Conservation (phyloP, 2,797 vertebrate species). For the Diplodus sargus region DNA sequence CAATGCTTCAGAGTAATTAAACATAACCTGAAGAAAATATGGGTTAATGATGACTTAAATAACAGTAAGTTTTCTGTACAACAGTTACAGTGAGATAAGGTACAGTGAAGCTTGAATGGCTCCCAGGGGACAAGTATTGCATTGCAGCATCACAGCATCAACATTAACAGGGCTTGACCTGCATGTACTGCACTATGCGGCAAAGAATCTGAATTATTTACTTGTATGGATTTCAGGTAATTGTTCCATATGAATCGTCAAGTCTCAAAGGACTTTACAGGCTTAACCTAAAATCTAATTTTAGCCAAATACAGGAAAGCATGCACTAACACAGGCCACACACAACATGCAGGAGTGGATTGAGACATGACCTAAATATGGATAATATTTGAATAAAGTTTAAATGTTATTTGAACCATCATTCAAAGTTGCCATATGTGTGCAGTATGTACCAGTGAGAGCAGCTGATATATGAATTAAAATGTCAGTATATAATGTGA, state of each 20-base stretch:
- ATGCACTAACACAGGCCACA: neutral
- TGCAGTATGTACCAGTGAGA: neutral
- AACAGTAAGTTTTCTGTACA: constrained; percentile 11
- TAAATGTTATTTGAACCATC: neutral
- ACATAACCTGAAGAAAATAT: constrained; percentile 12
- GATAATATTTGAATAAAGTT: neutral
- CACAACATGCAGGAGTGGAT: neutral
- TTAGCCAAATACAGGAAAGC: neutral
- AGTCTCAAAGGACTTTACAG: neutral
- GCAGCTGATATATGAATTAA: constrained; percentile 8
- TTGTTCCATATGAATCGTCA: constrained; percentile 2
- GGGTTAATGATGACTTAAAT: constrained; percentile 42
- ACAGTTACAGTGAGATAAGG: neutral
- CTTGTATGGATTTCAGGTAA: constrained; percentile 4
- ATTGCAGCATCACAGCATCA: neutral
- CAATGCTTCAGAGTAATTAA: constrained; percentile 39
- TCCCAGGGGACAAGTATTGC: neutral
- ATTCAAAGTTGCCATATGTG: neutral
- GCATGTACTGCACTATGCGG: neutral
- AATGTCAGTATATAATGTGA: neutral
- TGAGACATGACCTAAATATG: neutral
- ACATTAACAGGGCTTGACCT: neutral
- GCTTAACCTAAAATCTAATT: neutral
- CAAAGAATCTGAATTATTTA: constrained; percentile 23
- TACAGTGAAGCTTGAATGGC: neutral